These are phyloP conservation scores for Bubalus kerabau DNA, from an alignment of 2,113 vertebrate genomes.

Conservation along the genomic window DNA sequence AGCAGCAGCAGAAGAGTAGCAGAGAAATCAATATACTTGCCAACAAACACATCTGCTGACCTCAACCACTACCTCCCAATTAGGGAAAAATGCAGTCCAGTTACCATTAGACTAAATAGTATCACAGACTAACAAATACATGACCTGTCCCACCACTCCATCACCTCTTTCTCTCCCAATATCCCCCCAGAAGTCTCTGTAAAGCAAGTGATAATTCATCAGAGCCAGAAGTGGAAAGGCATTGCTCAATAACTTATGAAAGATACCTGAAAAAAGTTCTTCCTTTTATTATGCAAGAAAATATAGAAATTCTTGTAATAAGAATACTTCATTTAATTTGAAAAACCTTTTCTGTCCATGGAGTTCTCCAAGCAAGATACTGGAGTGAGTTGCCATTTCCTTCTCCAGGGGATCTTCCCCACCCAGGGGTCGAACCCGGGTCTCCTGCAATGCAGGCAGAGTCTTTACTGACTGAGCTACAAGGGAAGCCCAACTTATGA, in stretches of 20 bases:
- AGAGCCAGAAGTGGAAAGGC: not conserved
- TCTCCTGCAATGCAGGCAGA: not conserved
- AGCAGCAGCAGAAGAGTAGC: not conserved
- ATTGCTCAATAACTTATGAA: not conserved
- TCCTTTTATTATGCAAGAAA: not conserved
- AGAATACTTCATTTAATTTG: not conserved
- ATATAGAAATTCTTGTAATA: not conserved
- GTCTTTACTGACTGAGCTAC: not conserved
- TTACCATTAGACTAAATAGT: not conserved
- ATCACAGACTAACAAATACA: not conserved
- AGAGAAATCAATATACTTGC: not conserved
- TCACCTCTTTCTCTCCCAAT: not conserved
- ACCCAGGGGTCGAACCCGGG: fast-evolving
- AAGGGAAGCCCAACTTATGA: not conserved
- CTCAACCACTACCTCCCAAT: not conserved
- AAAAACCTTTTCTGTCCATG: not conserved
- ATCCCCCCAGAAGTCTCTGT: not conserved
- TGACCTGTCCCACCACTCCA: not conserved
- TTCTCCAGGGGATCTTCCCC: not conserved
- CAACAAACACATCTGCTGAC: not conserved
- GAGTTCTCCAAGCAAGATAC: not conserved
- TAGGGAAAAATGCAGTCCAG: not conserved
- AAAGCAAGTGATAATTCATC: not conserved
- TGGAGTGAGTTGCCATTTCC: not conserved
- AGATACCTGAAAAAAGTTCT: not conserved